Conservation (phyloP, 2,888 invertebrate genomes). For the Philonicus albiceps region DNA sequence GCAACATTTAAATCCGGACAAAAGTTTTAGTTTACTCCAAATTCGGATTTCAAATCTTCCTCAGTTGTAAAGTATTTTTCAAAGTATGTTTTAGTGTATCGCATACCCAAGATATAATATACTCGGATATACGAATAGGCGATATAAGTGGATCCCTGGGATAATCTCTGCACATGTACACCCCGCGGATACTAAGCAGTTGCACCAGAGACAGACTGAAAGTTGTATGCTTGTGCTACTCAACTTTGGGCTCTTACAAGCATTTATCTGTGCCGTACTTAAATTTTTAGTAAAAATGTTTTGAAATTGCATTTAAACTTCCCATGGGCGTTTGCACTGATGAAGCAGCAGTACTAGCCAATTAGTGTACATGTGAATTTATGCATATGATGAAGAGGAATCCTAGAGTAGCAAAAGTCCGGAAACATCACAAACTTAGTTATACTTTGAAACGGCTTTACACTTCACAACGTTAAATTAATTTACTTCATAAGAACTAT, state of each 20-base stretch:
- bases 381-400: neutral
- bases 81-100: neutral
- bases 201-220: neutral
- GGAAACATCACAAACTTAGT: neutral
- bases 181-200: neutral
- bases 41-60: neutral
- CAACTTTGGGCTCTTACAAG: neutral
- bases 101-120: neutral
- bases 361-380: neutral
- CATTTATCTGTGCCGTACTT: neutral
- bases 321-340: neutral
- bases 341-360: neutral
- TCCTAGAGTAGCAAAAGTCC: neutral
- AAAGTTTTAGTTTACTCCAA: neutral
- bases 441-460: neutral
- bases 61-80: neutral
- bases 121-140: neutral
- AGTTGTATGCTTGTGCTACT: neutral
- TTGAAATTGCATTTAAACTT: neutral
- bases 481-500: neutral
- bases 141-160: neutral
- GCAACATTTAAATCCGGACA: neutral
- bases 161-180: neutral
- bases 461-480: neutral
- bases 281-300: neutral